These are phyloP conservation scores for Neotoma lepida DNA, from an alignment of 2,113 vertebrate genomes.

Conservation along the genomic window DNA sequence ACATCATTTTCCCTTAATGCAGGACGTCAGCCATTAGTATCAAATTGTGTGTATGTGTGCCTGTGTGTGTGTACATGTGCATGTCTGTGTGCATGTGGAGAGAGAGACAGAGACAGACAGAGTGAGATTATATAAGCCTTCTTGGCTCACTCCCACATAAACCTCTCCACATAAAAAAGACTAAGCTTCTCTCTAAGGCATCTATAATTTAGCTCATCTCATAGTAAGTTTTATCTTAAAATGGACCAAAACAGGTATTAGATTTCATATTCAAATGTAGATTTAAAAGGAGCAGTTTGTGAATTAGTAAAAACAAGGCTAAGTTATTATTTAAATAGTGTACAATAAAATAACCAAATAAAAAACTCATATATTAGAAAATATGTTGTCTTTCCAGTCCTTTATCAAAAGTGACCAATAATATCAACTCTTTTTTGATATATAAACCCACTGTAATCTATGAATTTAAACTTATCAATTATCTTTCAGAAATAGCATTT, in stretches of 20 bases:
- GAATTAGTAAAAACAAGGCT: not conserved
- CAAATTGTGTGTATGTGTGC: not conserved
- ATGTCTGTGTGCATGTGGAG: not conserved
- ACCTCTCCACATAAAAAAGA: not conserved
- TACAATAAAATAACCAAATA: not conserved
- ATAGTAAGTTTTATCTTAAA: not conserved
- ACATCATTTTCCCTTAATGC: not conserved
- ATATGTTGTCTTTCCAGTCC: not conserved
- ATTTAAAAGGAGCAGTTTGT: not conserved
- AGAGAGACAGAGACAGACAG: not conserved
- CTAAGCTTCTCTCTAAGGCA: not conserved
- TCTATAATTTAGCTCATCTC: not conserved
- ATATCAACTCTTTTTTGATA: not conserved
- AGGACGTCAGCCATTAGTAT: not conserved
- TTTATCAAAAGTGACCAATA: slow-evolving; percentile 40
- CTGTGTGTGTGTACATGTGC: not conserved
- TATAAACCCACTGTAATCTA: not conserved
- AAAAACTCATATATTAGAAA: slow-evolving; percentile 19
- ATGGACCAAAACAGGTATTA: not conserved
- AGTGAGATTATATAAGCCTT: not conserved
- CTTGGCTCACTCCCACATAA: not conserved
- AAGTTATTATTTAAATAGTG: not conserved
- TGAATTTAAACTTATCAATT: not conserved
- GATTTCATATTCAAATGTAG: not conserved
- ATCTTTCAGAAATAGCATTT: slow-evolving; percentile 31